These are phyloP conservation scores for Cerceris ruficornis DNA, from an alignment of 2,888 invertebrate genomes.

Conservation along the genomic window DNA sequence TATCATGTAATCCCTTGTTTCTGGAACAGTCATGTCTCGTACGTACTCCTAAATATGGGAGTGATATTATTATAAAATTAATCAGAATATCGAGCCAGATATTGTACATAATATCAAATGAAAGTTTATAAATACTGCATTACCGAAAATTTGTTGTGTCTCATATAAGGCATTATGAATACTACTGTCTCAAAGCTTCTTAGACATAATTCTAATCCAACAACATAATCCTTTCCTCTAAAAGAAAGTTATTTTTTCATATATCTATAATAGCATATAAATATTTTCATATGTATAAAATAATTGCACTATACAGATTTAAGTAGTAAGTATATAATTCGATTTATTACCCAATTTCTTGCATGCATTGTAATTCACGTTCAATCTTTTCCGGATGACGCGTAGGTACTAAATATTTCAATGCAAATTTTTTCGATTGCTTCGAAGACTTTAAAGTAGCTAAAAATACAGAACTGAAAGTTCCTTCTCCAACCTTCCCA, in stretches of 20 bases:
- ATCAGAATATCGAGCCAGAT: not conserved
- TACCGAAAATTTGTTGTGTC: conserved; percentile 90
- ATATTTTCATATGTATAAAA: not conserved
- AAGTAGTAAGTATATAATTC: conserved; percentile 13
- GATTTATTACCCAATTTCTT: conserved; percentile 86
- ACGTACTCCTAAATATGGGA: conserved; percentile 86
- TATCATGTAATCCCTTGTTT: conserved; percentile 90
- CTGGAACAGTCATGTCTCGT: conserved; percentile 86
- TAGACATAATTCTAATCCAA: conserved; percentile 90
- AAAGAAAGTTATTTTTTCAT: conserved; percentile 72
- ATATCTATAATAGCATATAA: not conserved
- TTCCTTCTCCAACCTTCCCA: conserved; percentile 91
- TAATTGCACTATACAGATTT: not conserved
- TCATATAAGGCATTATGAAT: conserved; percentile 95
- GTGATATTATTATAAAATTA: conserved; percentile 15
- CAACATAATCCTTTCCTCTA: conserved; percentile 92
- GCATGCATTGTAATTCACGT: conserved; percentile 91
- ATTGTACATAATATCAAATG: conserved; percentile 57
- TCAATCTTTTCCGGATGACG: conserved; percentile 91
- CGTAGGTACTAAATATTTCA: conserved; percentile 94
- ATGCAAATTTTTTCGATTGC: conserved; percentile 86
- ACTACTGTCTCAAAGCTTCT: conserved; percentile 90
- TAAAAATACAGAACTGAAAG: conserved; percentile 93
- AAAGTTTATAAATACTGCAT: conserved; percentile 61
- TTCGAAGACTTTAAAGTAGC: conserved; percentile 85